These are phyloP conservation scores for Gallinago stenura DNA, from an alignment of 2,797 vertebrate species.

Conservation along the genomic window DNA sequence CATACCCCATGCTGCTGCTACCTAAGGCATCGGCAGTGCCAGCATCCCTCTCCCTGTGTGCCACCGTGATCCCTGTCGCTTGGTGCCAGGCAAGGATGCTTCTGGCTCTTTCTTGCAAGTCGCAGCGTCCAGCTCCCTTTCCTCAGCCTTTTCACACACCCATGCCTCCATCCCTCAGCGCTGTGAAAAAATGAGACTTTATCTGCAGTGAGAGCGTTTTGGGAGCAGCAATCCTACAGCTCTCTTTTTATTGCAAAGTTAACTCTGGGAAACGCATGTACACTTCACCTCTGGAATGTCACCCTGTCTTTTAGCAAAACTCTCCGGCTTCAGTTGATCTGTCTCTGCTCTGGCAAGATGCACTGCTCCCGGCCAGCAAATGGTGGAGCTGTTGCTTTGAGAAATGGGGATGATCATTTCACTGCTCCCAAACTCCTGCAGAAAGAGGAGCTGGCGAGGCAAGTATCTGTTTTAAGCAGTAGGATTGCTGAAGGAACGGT, in stretches of 20 bases:
- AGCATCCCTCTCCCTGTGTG: not conserved
- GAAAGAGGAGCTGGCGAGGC: not conserved
- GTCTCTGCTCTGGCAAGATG: not conserved
- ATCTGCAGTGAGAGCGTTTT: rapidly evolving
- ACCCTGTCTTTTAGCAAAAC: not conserved
- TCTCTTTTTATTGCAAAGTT: not conserved
- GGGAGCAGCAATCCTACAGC: not conserved
- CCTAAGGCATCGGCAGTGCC: rapidly evolving
- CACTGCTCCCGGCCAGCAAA: conserved; percentile 56
- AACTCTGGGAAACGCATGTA: rapidly evolving
- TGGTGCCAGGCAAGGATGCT: not conserved
- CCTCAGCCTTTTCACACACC: not conserved
- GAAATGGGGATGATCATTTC: not conserved
- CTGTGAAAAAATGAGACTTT: not conserved
- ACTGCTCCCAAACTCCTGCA: not conserved
- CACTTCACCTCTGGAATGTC: rapidly evolving
- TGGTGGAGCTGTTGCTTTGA: conserved; percentile 76
- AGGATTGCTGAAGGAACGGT: not conserved
- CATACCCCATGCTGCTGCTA: rapidly evolving
- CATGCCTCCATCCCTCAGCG: not conserved
- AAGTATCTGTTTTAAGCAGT: not conserved
- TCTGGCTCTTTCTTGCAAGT: not conserved
- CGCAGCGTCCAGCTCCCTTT: rapidly evolving
- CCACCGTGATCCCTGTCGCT: rapidly evolving
- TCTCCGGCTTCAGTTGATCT: rapidly evolving